Conservation (phyloP, 1,140 invertebrate genomes). For the Andricus grossulariae region DNA sequence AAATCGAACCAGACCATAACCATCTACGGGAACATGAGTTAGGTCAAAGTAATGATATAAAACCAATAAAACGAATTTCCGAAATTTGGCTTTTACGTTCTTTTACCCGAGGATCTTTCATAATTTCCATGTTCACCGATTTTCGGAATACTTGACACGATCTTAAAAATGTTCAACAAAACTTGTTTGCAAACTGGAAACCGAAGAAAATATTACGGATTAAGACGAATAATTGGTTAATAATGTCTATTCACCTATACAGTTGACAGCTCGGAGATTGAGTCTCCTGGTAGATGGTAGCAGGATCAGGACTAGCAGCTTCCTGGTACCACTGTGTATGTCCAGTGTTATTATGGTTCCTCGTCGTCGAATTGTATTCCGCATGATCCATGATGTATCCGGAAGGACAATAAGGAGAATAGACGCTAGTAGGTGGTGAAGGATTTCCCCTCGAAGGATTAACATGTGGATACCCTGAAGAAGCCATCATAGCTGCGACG, state of each 20-base stretch:
- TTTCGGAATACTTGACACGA: too few species aligned
- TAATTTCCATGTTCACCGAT: too few species aligned
- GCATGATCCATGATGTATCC: slow-evolving; percentile 74
- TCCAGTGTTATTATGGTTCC: slow-evolving; percentile 61
- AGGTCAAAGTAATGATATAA: too few species aligned
- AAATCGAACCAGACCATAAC: too few species aligned
- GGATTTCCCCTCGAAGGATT: slow-evolving; percentile 73
- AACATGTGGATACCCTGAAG: slow-evolving; percentile 76
- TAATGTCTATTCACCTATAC: slow-evolving; percentile 69
- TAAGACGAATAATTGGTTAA: too few species aligned
- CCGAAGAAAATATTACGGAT: too few species aligned
- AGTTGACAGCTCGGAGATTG: slow-evolving; percentile 72
- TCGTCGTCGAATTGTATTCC: slow-evolving; percentile 67
- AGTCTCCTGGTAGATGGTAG: slow-evolving; percentile 72
- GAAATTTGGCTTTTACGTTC: too few species aligned
- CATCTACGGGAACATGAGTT: too few species aligned
- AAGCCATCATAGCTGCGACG: slow-evolving; percentile 72
- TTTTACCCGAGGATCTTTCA: too few species aligned
- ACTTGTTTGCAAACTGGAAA: too few species aligned
- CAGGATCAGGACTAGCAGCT: slow-evolving; percentile 69
- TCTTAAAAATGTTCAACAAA: too few species aligned
- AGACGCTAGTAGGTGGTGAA: slow-evolving; percentile 75
- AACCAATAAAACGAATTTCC: too few species aligned
- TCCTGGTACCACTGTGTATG: slow-evolving; percentile 73
- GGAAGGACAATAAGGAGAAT: slow-evolving; percentile 75